Base-by-base conservation (phyloP, 2,888 invertebrate species). In the Drosophila cognata region DNA sequence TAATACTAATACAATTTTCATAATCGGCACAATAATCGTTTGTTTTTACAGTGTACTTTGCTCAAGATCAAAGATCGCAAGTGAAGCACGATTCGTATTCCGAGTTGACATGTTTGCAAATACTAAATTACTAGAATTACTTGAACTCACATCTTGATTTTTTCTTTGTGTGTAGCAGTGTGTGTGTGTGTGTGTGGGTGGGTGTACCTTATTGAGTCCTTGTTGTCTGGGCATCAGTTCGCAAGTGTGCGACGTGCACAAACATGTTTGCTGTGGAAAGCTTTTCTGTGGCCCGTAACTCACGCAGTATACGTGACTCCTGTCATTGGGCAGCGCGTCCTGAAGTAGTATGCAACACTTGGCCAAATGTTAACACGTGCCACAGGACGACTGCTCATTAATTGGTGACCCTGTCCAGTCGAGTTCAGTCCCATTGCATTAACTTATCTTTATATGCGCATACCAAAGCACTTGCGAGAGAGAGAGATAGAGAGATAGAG, bases 401-500 rank as follows among this genome's bases (percentile, higher is more conserved):
- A 88, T 88, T 86, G 85, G 81, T 66, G 71, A 77, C 58, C 74
- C 69, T 53, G 33, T 33, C 41, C 60, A 67, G 48, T 63, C 28
- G 52, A 56, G 56, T 52, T 51, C 76, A 36, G 61, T 18, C n/a
- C 31, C 73, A 51, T 51, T 65, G 82, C 90, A 88, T 91, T 90
- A 89, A 90, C 89, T 91, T 91, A 91, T 91, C 91, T 91, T 80
- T 89, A 56, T 79, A 82, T 85, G 82, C 78, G 74, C 80, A 72
- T 70, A 82, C 63, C 71, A 76, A 73, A 76, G 75, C 66, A 75
- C 63, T 72, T 56, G 63, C 57, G 21, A n/a, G 13, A n/a, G 53
- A 41, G 46, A 18, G 16, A n/a, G 13, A 7, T 3, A n/a, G 38
- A 13, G 28, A n/a, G 11, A 29, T 2, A n/a, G 18, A 18, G 50